These are phyloP conservation scores for Dolichoris vasculosae DNA, from an alignment of 1,140 invertebrate species.

Conservation along the genomic window DNA sequence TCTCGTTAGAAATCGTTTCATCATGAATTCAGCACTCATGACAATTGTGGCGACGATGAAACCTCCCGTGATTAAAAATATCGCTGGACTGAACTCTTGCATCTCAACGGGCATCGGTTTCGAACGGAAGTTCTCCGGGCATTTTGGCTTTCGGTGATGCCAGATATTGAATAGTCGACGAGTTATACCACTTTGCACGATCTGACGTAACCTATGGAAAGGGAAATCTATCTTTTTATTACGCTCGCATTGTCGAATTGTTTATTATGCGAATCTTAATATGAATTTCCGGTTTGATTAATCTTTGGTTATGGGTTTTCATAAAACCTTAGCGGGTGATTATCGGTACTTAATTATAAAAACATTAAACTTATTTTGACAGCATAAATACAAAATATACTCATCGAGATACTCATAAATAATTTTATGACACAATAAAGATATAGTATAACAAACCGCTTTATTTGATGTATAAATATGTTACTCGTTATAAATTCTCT, in stretches of 20 bases:
- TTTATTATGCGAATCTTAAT: too few relatives aligned
- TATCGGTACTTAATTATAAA: too few relatives aligned
- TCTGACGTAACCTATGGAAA: conserved; percentile 57
- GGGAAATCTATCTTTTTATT: background rate
- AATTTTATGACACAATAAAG: too few relatives aligned
- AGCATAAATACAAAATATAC: too few relatives aligned
- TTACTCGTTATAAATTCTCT: too few relatives aligned
- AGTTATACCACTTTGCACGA: conserved; percentile 59
- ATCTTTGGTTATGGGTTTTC: too few relatives aligned
- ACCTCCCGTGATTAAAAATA: conserved; percentile 60
- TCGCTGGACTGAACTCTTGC: conserved; percentile 61
- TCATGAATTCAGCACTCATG: background rate
- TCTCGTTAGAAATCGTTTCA: background rate
- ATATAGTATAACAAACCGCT: too few relatives aligned
- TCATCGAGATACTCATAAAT: too few relatives aligned
- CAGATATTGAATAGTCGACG: conserved; percentile 56
- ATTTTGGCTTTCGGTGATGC: conserved; percentile 58
- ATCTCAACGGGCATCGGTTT: conserved; percentile 61
- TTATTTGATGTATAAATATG: too few relatives aligned
- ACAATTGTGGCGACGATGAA: background rate
- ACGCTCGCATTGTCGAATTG: background rate
- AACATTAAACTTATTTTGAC: too few relatives aligned
- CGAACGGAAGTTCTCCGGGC: conserved; percentile 61
- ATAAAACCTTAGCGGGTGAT: too few relatives aligned
- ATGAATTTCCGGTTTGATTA: too few relatives aligned